Base-by-base conservation (phyloP, 2,113 vertebrate genomes). In the Plecturocebus donacophilus region DNA sequence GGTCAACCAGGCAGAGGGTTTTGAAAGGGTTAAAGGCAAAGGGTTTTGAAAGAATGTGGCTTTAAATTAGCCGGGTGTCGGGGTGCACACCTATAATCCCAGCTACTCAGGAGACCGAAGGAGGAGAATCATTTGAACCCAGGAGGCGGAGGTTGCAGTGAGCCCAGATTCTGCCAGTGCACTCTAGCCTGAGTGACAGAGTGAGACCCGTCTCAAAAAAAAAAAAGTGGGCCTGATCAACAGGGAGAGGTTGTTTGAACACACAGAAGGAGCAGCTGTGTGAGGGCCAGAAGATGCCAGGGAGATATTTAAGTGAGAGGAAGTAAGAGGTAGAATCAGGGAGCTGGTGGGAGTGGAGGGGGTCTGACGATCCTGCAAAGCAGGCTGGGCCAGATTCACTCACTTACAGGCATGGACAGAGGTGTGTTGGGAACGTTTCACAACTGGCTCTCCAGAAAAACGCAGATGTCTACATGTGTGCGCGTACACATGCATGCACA, bases 401-500 rank as follows among this genome's bases (percentile, higher is more conserved):
- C 1, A 35, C 1, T 32, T 12, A 10, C 4, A 27, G 32, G 17
- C 5, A 6, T 1, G 2, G 35, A 16, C 23, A 20, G 3, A 4
- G 47, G 11, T 5, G 3, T 40, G 56, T n/a, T 42, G 23, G 52
- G 7, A 2, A 45, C 3, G n/a, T 13, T 45, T 58, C 45, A 47
- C 42, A 42, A 2, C n/a, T 0, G 32, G 68, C 66, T 70, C n/a
- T 9, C 58, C n/a, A 35, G 38, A 47, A 73, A 52, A 20, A 16
- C 5, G 35, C 2, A 40, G 16, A 7, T 14, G n/a, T 27, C 11
- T 5, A 17, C 19, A 1, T 0, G 23, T 0, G 16, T 0, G 11
- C 1, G 3, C 56, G 14, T 2, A 13, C 17, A 2, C 8, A 8
- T 1, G 6, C 2, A 1, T 2, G 11, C 25, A 76, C 25, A 76